A percentile compares a stretch with the other conserved stretches of the same genome.
Conservation (phyloP, 1,140 invertebrate genomes). For the Episyrphus balteatus region DNA sequence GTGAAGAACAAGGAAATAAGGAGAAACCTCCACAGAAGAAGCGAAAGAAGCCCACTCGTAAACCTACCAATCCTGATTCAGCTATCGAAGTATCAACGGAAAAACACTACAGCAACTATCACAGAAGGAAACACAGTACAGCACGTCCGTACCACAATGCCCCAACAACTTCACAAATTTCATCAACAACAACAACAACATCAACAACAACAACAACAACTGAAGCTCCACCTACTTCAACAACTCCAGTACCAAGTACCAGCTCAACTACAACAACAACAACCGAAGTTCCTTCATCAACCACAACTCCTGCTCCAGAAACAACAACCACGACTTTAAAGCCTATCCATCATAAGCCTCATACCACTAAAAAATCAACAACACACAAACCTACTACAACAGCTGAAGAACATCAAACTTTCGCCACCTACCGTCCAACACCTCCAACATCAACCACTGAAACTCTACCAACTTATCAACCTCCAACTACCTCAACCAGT, state of each 20-base stretch:
- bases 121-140: slow-evolving; percentile 13
- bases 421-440: no score
- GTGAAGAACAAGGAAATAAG: slow-evolving; percentile 2
- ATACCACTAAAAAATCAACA: slow-evolving; percentile 10
- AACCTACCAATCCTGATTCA: slow-evolving; percentile 8
- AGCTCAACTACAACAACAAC: slow-evolving; percentile 31
- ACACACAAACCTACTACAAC: not conserved
- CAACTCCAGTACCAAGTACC: slow-evolving; percentile 21
- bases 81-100: slow-evolving; percentile 1
- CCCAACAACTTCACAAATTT: slow-evolving; percentile 1
- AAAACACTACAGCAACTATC: slow-evolving; percentile 15
- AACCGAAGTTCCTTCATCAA: slow-evolving; percentile 20
- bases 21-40: slow-evolving; percentile 19
- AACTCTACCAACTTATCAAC: no score
- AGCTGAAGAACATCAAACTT: no score
- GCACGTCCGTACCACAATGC: slow-evolving; percentile 8
- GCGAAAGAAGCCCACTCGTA: slow-evolving; percentile 27
- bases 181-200: slow-evolving; percentile 4
- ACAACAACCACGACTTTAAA: slow-evolving; percentile 3
- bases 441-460: no score
- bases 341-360: not conserved
- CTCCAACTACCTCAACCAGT: no score
- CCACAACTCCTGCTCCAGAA: slow-evolving; percentile 16
- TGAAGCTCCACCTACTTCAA: slow-evolving; percentile 4
- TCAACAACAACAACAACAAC: slow-evolving; percentile 5